Conservation (phyloP, 2,113 vertebrate species). For the Cyanistes caeruleus region DNA sequence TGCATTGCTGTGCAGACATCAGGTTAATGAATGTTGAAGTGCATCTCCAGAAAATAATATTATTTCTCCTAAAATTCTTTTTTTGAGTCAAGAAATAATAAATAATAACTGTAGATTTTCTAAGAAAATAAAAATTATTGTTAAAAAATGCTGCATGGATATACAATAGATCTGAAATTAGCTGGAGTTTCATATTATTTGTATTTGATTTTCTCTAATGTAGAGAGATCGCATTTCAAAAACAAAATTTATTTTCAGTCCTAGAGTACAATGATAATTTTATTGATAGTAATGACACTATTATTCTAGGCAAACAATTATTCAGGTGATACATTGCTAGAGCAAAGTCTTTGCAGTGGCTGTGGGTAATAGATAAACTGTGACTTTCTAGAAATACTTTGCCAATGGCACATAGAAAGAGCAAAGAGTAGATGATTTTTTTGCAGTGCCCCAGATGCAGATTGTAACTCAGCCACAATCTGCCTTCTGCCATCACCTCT, state of each 20-base stretch:
- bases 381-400: neutral
- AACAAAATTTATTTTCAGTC: neutral
- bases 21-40: neutral
- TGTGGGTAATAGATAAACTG: neutral
- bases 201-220: neutral
- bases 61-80: neutral
- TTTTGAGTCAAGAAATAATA: neutral
- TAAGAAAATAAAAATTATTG: neutral
- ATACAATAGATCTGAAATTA: neutral
- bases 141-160: neutral
- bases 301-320: neutral
- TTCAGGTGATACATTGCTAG: neutral
- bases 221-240: neutral
- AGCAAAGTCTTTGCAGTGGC: neutral
- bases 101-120: neutral
- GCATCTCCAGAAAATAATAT: neutral
- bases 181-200: neutral
- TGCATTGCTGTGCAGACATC: neutral
- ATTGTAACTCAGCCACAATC: neutral
- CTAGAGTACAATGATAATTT: neutral
- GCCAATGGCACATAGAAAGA: neutral
- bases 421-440: neutral
- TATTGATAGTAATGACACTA: neutral
- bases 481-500: neutral
- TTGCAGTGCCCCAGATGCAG: neutral